phyloP scores from a whole-genome alignment of 2,888 invertebrate species.

The Synanthedon tipuliformis region DNA sequence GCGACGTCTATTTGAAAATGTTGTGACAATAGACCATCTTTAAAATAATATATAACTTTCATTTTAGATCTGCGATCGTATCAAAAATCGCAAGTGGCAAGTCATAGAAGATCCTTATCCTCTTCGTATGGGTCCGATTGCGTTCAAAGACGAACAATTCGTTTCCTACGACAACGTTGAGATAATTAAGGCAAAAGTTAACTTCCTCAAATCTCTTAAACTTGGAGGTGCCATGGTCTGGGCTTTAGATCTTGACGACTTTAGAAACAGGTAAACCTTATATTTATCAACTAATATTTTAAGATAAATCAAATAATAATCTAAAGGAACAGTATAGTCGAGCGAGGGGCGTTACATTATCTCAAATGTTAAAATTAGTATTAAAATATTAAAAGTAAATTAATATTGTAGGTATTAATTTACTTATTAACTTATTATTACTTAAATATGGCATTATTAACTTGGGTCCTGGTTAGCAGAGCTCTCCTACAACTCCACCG shows the following conservation, averaged over 20 bases:
- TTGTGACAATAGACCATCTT: background rate
- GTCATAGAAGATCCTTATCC: conserved; percentile 81
- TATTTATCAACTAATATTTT: no score
- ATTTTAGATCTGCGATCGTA: conserved; percentile 81
- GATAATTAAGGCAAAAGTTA: conserved; percentile 83
- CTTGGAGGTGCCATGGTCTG: conserved; percentile 92
- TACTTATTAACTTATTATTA: no score
- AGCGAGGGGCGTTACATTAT: no score
- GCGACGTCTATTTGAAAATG: no score
- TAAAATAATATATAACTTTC: background rate
- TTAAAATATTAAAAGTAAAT: no score
- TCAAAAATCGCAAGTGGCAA: conserved; percentile 82
- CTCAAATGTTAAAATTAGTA: no score
- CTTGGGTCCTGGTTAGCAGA: no score
- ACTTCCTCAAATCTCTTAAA: conserved; percentile 79
- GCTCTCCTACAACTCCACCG: no score
- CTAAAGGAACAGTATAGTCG: no score
- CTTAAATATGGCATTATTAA: no score
- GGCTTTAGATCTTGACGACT: conserved; percentile 91
- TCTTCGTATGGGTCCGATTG: conserved; percentile 85
- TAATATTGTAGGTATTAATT: no score
- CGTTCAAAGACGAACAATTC: conserved; percentile 90
- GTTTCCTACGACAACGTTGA: conserved; percentile 88
- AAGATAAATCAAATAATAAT: no score
- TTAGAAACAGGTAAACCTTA: conserved; percentile 68